Evolutionary conservation across 1,140 invertebrate genomes (phyloP).

Genomic region (Scaptomyza graminum): DNA sequence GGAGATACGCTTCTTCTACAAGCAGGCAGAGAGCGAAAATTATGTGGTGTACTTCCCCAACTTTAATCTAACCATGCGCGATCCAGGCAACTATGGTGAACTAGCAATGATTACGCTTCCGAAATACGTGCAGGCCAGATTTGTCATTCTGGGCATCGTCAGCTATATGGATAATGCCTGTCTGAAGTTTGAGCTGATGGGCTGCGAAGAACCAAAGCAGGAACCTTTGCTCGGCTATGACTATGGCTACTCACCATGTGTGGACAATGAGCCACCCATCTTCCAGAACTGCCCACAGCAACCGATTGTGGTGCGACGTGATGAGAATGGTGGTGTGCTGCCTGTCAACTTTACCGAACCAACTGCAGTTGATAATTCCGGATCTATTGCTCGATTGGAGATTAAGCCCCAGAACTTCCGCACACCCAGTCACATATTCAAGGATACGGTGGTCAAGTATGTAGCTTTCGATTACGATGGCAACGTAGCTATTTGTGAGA

Average conservation of each 20-base stretch:
- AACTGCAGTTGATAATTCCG: constrained; percentile 96
- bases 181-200: constrained; percentile 97
- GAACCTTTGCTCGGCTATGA: constrained; percentile 96
- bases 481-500: constrained; percentile 98
- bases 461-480: constrained; percentile 98
- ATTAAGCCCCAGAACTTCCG: constrained; percentile 95
- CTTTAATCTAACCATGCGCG: constrained; percentile 95
- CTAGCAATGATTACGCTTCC: constrained; percentile 97
- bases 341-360: constrained; percentile 97
- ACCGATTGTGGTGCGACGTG: constrained; percentile 94
- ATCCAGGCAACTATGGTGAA: constrained; percentile 97
- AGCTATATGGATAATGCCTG: constrained; percentile 98
- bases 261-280: constrained; percentile 97
- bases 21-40: constrained; percentile 95
- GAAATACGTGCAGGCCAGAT: constrained; percentile 95
- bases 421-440: constrained; percentile 94
- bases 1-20: constrained; percentile 98
- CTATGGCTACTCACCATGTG: constrained; percentile 96
- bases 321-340: constrained; percentile 92
- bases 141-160: constrained; percentile 96
- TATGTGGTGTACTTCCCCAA: constrained; percentile 98
- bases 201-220: constrained; percentile 92
- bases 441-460: constrained; percentile 97
- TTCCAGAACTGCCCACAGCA: constrained; percentile 98
- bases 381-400: constrained; percentile 95